Evolutionary conservation across 2,797 vertebrate genomes (phyloP).

Genomic region (Hapalemur alaotrensis): DNA sequence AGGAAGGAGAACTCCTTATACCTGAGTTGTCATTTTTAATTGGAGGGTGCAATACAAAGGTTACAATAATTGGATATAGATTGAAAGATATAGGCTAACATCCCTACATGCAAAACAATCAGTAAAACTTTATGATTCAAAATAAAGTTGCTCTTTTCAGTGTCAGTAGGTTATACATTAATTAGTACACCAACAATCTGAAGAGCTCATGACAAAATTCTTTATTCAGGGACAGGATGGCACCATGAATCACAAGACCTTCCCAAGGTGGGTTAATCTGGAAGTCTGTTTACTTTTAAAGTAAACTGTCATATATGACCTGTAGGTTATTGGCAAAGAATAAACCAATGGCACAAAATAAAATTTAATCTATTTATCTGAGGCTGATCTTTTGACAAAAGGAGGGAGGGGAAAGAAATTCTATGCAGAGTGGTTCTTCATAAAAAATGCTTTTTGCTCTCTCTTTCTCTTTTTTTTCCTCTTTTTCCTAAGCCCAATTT

Average conservation of each 20-base stretch:
- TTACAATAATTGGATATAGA: background rate
- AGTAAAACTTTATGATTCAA: background rate
- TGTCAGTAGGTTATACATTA: background rate
- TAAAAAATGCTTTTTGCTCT: background rate
- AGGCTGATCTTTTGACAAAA: background rate
- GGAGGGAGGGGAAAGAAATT: background rate
- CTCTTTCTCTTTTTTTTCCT: background rate
- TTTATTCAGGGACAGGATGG: background rate
- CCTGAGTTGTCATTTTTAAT: background rate
- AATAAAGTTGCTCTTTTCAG: background rate
- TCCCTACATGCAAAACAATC: background rate
- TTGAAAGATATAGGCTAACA: background rate
- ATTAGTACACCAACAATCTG: background rate
- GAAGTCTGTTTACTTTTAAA: background rate
- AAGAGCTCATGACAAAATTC: background rate
- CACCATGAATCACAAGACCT: background rate
- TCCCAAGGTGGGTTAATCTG: background rate
- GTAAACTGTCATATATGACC: background rate
- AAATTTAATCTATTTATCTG: background rate
- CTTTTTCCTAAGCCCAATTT: background rate
- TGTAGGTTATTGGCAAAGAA: background rate
- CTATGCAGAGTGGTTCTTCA: background rate
- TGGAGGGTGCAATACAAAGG: background rate
- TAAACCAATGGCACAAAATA: background rate
- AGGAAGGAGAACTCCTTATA: background rate